Conservation (phyloP, 2,888 invertebrate species). For the Sylvicola cinctus region DNA sequence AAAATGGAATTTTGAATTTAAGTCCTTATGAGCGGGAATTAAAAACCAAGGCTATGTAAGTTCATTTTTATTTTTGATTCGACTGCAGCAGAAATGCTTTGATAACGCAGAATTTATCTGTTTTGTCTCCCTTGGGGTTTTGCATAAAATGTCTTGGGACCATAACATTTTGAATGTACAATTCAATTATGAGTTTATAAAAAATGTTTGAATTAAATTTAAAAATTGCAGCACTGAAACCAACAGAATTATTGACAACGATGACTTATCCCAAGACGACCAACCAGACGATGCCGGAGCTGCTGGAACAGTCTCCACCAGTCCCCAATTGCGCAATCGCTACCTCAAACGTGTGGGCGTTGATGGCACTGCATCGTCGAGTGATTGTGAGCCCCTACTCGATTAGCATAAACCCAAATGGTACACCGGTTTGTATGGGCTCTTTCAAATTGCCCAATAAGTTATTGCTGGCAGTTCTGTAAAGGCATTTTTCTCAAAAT, state of each 20-base stretch:
- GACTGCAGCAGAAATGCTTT: neutral
- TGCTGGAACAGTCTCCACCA: slow-evolving; percentile 3
- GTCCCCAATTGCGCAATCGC: slow-evolving; percentile 8
- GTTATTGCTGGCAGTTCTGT: too few relatives aligned
- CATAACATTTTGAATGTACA: too few relatives aligned
- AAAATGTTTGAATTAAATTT: too few relatives aligned
- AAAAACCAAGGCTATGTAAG: slow-evolving; percentile 11
- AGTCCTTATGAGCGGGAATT: slow-evolving; percentile 36
- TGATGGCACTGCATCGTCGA: slow-evolving; percentile 3
- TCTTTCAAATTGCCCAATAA: too few relatives aligned
- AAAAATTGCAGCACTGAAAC: slow-evolving; percentile 4
- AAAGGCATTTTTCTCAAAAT: too few relatives aligned
- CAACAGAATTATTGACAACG: slow-evolving; percentile 4
- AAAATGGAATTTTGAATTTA: slow-evolving; percentile 51
- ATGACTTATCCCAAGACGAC: slow-evolving; percentile 9
- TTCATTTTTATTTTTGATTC: slow-evolving; percentile 1
- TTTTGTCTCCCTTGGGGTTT: too few relatives aligned
- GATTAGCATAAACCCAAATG: too few relatives aligned
- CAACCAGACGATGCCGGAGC: slow-evolving; percentile 6
- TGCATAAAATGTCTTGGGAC: too few relatives aligned
- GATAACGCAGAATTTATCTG: too few relatives aligned
- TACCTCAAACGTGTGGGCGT: slow-evolving; percentile 7
- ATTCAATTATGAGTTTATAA: too few relatives aligned
- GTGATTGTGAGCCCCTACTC: slow-evolving; percentile 7
- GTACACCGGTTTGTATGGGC: too few relatives aligned